Evolutionary conservation across 92 coral and sea anemone genomes (phyloP), one percentile per base, ranked within the genome.

Genomic region (Umimayanthus chanpuru): DNA sequence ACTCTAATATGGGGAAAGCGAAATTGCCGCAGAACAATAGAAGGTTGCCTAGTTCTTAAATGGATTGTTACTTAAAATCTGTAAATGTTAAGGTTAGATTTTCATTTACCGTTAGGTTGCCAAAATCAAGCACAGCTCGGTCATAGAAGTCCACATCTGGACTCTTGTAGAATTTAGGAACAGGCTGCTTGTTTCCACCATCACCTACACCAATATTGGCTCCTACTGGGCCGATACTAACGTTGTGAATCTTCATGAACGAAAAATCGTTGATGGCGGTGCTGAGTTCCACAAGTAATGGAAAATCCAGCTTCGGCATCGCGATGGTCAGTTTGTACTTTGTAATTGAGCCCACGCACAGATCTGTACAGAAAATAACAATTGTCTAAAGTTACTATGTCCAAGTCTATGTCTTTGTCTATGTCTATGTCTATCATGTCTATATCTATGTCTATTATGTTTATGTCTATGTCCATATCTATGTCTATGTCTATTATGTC

Each of bases 251-350:
- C 82, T 85, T 90, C 95, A 94, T 90, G 88, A 93, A 95, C n/a
- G 96, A 93, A 68, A 95, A 92, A 28, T 95, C 95, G 75, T 96
- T 96, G 88, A 96, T 94, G 81, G 94, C 95, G 41, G 99, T 91
- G 32, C 92, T 93, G 61, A 93, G 67, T 67, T 96, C 99, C 2
- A 95, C 94, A n/a, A 91, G 65, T 44, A 96, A 85, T 0, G 94
- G 87, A 73, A 96, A 95, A 89, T 93, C 40, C 30, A 96, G 91
- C 32, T 93, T 71, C 2, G 99, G 99, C 94, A 96, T 77, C 25
- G 87, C 89, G 80, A 95, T 92, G 44, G 88, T 88, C 93, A 96
- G 92, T 70, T 79, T 90, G 92, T 95, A 96, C 23, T 94, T 85
- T 32, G 94, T 89, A 11, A 83, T 77, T 9, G 91, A 90, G 81